These are phyloP conservation scores for Notothenia coriiceps DNA, from an alignment of 2,113 vertebrate genomes.

Conservation along the genomic window DNA sequence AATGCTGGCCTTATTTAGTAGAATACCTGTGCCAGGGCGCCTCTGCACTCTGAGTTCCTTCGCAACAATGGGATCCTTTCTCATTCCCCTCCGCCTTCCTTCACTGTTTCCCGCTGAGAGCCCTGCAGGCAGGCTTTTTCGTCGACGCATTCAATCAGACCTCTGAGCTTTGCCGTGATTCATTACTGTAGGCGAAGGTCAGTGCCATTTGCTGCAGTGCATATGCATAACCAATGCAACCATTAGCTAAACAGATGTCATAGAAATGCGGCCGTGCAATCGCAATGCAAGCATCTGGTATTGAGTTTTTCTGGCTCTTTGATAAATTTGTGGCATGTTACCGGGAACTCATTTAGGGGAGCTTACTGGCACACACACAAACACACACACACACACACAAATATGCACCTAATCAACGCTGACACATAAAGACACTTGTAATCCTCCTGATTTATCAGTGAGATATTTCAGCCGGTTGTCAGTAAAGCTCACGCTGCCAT, in stretches of 20 bases:
- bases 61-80: conserved; percentile 83
- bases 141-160: conserved; percentile 56
- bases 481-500: conserved; percentile 31
- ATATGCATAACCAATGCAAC: conserved; percentile 31
- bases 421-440: conserved; percentile 46
- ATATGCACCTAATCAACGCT: conserved; percentile 27
- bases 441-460: conserved; percentile 65
- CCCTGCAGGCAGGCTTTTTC: conserved; percentile 57
- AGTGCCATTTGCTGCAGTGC: conserved; percentile 39
- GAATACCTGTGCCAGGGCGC: conserved; percentile 86
- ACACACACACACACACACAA: conserved; percentile 3
- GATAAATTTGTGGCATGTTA: conserved; percentile 54
- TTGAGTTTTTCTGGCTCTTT: conserved; percentile 11
- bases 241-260: background rate
- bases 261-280: conserved; percentile 8
- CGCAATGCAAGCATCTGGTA: background rate
- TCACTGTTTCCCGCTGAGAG: conserved; percentile 56
- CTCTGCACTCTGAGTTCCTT: conserved; percentile 67
- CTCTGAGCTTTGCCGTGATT: conserved; percentile 47
- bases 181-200: conserved; percentile 56
- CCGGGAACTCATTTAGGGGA: conserved; percentile 52
- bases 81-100: conserved; percentile 67
- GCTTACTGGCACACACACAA: conserved; percentile 48
- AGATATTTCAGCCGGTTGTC: conserved; percentile 64
- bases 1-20: conserved; percentile 80